Conservation (phyloP, 2,888 invertebrate genomes). For the Folsomia manolachei region DNA sequence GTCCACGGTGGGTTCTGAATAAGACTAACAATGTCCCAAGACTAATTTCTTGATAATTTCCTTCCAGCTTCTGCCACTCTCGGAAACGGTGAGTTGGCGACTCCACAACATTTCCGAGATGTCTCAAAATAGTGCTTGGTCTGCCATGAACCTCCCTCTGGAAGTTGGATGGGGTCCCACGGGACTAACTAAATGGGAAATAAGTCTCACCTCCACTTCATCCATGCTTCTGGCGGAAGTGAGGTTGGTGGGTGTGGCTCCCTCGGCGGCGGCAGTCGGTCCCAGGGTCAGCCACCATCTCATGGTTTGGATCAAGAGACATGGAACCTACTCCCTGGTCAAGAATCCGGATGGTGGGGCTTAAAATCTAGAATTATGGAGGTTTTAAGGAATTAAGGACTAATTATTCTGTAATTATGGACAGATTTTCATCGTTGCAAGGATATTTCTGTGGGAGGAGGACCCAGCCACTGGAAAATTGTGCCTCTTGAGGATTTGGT, state of each 20-base stretch:
- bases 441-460: not conserved
- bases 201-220: slow-evolving; percentile 12
- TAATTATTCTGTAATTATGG: no score
- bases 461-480: not conserved
- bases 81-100: slow-evolving; percentile 27
- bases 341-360: not conserved
- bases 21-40: no score
- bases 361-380: not conserved
- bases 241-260: slow-evolving; percentile 5
- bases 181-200: slow-evolving; percentile 19
- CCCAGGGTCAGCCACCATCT: slow-evolving; percentile 29
- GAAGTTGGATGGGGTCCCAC: slow-evolving; percentile 24
- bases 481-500: slow-evolving; percentile 17
- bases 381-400: not conserved
- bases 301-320: slow-evolving; percentile 7
- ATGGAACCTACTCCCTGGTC: not conserved
- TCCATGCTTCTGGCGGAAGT: slow-evolving; percentile 15
- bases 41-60: no score
- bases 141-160: slow-evolving; percentile 21
- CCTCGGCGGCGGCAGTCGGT: no score
- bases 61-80: slow-evolving; percentile 22
- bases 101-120: slow-evolving; percentile 26
- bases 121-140: slow-evolving; percentile 16
- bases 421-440: not conserved
- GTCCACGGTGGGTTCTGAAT: no score